phyloP scores from a whole-genome alignment of 2,797 vertebrate genomes.

The Monodelphis domestica region DNA sequence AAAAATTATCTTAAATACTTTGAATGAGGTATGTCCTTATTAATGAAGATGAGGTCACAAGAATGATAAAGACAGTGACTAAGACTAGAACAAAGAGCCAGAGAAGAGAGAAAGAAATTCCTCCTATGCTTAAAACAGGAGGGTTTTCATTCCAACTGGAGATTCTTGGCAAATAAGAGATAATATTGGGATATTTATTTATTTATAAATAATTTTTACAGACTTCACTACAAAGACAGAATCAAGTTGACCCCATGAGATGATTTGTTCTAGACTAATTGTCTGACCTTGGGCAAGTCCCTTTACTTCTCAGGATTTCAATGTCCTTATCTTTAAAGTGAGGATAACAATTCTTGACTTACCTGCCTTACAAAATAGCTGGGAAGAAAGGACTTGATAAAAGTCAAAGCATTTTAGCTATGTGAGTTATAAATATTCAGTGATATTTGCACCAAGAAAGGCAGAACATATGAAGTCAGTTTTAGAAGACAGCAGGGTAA shows the following conservation, averaged over 20 bases:
- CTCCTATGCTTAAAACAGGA: background rate
- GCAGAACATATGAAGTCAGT: background rate
- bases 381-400: background rate
- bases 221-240: background rate
- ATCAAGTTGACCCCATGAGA: background rate
- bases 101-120: background rate
- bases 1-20: background rate
- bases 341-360: background rate
- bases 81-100: background rate
- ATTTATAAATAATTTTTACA: background rate
- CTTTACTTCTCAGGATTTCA: background rate
- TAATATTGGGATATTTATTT: background rate
- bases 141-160: background rate
- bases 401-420: background rate
- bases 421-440: background rate
- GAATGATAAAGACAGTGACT: background rate
- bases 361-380: background rate
- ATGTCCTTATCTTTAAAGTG: background rate
- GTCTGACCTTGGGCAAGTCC: background rate
- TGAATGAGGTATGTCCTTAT: background rate
- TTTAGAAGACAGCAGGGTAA: background rate
- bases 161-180: background rate
- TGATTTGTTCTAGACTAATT: background rate
- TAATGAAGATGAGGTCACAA: background rate
- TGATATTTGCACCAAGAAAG: background rate